phyloP scores from a whole-genome alignment of 2,113 vertebrate species.

The Antechinus stuartii region DNA sequence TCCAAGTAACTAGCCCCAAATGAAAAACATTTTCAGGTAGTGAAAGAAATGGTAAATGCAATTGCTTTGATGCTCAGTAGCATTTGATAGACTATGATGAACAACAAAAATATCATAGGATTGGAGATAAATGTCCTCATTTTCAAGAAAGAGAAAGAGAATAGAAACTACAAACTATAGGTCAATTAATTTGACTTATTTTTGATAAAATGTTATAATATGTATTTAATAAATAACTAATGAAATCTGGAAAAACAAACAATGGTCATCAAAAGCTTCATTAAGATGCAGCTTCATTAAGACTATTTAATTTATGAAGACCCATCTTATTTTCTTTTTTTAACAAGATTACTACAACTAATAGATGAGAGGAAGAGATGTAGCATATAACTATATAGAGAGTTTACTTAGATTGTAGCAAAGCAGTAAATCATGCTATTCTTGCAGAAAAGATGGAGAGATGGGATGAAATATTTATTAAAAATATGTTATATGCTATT shows the following conservation, averaged over 20 bases:
- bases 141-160: background rate
- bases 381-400: too few species aligned
- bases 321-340: background rate
- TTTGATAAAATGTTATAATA: background rate
- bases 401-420: background rate
- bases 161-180: background rate
- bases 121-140: background rate
- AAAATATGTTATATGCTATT: background rate
- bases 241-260: background rate
- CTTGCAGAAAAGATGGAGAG: conserved; percentile 7
- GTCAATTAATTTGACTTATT: background rate
- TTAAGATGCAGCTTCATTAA: background rate
- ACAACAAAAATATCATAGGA: background rate
- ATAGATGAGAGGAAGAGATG: background rate
- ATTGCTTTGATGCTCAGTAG: background rate
- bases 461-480: background rate
- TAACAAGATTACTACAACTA: background rate
- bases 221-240: background rate
- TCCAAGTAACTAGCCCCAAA: background rate
- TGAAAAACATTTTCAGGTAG: background rate
- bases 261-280: background rate
- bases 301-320: background rate
- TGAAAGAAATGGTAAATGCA: background rate
- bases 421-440: background rate
- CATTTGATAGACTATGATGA: background rate